Conservation (phyloP, 2,888 invertebrate species). For the Escarpia spicata region DNA sequence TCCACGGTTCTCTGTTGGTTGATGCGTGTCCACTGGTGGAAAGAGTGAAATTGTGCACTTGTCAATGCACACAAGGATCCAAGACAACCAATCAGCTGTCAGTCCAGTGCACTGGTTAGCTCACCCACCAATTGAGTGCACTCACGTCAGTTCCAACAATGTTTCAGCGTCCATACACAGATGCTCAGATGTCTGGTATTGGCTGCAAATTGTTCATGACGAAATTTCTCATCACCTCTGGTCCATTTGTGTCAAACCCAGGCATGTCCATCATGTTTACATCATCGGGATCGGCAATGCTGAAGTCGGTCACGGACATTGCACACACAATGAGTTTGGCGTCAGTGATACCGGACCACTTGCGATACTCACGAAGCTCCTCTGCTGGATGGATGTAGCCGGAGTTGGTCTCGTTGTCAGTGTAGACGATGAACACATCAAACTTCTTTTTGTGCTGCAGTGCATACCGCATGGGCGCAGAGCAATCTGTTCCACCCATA, state of each 20-base stretch:
- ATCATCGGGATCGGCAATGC: constrained; percentile 65
- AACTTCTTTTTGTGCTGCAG: constrained; percentile 70
- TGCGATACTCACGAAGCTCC: constrained; percentile 72
- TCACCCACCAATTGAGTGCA: neutral
- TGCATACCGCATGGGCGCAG: constrained; percentile 71
- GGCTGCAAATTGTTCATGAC: neutral
- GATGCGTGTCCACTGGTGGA: neutral
- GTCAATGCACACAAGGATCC: neutral
- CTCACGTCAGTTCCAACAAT: neutral
- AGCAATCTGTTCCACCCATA: constrained; percentile 54
- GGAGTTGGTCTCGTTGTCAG: constrained; percentile 68
- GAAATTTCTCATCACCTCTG: constrained; percentile 54
- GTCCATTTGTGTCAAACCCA: constrained; percentile 64
- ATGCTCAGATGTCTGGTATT: neutral
- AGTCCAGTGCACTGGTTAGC: neutral
- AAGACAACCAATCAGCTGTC: neutral
- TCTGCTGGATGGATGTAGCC: constrained; percentile 67
- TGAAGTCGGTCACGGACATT: constrained; percentile 62
- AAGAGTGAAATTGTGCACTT: neutral
- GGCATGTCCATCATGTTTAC: constrained; percentile 64
- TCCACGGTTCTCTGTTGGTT: neutral
- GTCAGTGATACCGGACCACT: constrained; percentile 59
- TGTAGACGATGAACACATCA: constrained; percentile 80
- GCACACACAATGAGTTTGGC: constrained; percentile 52
- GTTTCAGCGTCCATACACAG: neutral